Percentiles rank a stretch among this genome's conserved stretches.
Conservation (phyloP, 2,113 vertebrate genomes). For the Tauraco erythrolophus region DNA sequence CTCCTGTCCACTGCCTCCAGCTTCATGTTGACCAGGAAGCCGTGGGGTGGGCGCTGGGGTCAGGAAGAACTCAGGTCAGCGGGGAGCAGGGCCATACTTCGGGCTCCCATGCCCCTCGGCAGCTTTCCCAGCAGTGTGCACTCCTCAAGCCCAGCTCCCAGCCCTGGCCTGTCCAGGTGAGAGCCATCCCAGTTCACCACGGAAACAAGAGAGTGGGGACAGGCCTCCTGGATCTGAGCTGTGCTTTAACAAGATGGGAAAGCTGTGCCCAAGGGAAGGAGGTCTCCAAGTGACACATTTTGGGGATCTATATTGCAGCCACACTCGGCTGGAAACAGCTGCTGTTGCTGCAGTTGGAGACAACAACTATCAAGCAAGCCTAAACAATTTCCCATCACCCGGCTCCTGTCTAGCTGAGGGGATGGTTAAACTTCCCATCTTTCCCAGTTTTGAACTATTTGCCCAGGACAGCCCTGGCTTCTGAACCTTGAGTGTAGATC, state of each 20-base stretch:
- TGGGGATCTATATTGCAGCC: not conserved
- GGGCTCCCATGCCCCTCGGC: accelerated
- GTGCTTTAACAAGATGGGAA: not conserved
- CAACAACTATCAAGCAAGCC: not conserved
- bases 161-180: not conserved
- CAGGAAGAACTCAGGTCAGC: not conserved
- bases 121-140: not conserved
- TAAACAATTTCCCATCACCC: not conserved
- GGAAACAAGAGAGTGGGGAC: not conserved
- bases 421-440: not conserved
- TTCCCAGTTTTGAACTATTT: not conserved
- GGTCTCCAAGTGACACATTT: not conserved
- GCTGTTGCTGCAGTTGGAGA: not conserved
- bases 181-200: not conserved
- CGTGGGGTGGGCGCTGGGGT: slow-evolving; percentile 85
- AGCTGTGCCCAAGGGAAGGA: not conserved
- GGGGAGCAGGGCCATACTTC: not conserved
- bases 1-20: slow-evolving; percentile 94
- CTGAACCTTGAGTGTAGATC: not conserved
- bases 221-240: not conserved
- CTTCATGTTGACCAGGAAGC: slow-evolving; percentile 94
- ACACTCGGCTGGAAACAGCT: not conserved
- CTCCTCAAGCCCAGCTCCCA: not conserved
- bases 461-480: not conserved
- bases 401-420: not conserved